These are phyloP conservation scores for Nanorana parkeri DNA, from an alignment of 2,113 vertebrate species.

Conservation along the genomic window DNA sequence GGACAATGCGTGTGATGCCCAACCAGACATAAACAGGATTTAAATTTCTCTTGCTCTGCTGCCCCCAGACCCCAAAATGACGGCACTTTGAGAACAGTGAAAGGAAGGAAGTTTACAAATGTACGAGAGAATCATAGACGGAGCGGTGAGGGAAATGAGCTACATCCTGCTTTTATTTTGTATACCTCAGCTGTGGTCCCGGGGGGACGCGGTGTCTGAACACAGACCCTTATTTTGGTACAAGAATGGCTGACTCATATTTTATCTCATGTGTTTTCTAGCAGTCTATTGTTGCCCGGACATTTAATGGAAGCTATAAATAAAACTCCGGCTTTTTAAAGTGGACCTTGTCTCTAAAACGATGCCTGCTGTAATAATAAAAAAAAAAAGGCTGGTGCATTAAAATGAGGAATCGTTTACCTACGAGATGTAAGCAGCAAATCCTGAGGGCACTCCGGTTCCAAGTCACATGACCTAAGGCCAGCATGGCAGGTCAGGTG, in stretches of 20 bases:
- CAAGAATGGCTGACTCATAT: constrained; percentile 66
- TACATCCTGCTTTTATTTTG: constrained; percentile 79
- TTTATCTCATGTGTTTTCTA: constrained; percentile 67
- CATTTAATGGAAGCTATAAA: constrained; percentile 67
- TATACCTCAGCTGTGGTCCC: constrained; percentile 67
- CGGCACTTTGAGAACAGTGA: constrained; percentile 68
- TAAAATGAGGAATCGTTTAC: too few species aligned
- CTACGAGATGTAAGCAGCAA: too few species aligned
- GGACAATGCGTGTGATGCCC: constrained; percentile 38
- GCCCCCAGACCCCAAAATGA: constrained; percentile 69
- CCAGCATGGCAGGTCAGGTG: too few species aligned
- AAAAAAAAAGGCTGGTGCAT: too few species aligned
- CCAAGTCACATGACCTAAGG: too few species aligned
- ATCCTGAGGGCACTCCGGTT: too few species aligned
- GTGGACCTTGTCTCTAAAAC: too few species aligned
- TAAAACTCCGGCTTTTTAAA: constrained; percentile 52
- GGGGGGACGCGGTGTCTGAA: constrained; percentile 64
- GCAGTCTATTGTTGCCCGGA: constrained; percentile 68
- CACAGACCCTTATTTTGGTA: constrained; percentile 71
- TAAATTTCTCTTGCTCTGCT: constrained; percentile 45
- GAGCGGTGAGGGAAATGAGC: constrained; percentile 76
- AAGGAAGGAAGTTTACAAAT: constrained; percentile 79
- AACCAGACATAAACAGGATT: constrained; percentile 75
- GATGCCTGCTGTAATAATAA: too few species aligned
- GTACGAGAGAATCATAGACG: constrained; percentile 66